These are phyloP conservation scores for Torymus texanus DNA, from an alignment of 2,888 invertebrate genomes.

Conservation along the genomic window DNA sequence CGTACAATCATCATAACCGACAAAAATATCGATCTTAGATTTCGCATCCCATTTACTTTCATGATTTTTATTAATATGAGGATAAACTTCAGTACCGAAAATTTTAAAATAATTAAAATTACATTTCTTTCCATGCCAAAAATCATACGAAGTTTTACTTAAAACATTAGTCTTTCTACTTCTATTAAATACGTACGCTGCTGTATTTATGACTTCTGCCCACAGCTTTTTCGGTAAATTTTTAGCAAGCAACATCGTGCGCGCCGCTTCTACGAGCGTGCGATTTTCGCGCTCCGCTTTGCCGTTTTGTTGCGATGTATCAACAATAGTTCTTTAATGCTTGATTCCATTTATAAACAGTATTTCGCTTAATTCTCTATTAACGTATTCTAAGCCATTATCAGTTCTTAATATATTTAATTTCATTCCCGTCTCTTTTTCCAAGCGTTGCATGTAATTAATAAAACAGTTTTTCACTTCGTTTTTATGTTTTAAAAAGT, in stretches of 20 bases:
- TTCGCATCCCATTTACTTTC: conserved; percentile 12
- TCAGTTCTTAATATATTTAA: conserved; percentile 6
- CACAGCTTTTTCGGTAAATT: conserved; percentile 51
- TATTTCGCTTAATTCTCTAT: background rate
- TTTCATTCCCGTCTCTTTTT: conserved; percentile 14
- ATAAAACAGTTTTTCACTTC: conserved; percentile 9
- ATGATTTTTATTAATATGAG: conserved; percentile 8
- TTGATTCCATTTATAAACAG: conserved; percentile 12
- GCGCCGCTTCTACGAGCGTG: conserved; percentile 61
- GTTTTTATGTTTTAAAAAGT: conserved; percentile 8
- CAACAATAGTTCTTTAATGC: conserved; percentile 29
- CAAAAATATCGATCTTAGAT: background rate
- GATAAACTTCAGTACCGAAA: conserved; percentile 2
- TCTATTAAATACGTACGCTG: conserved; percentile 44
- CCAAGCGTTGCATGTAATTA: conserved; percentile 11
- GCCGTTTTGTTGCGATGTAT: conserved; percentile 63
- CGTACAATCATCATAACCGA: background rate
- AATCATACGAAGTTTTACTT: conserved; percentile 19
- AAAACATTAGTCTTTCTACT: conserved; percentile 19
- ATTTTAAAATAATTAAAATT: background rate
- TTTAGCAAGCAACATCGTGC: conserved; percentile 55
- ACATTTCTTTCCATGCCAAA: conserved; percentile 14
- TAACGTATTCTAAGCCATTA: conserved; percentile 10
- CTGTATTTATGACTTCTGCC: conserved; percentile 55
- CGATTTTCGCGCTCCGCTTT: conserved; percentile 61